Conservation (phyloP, 2,113 vertebrate genomes). For the Eptatretus burgeri region DNA sequence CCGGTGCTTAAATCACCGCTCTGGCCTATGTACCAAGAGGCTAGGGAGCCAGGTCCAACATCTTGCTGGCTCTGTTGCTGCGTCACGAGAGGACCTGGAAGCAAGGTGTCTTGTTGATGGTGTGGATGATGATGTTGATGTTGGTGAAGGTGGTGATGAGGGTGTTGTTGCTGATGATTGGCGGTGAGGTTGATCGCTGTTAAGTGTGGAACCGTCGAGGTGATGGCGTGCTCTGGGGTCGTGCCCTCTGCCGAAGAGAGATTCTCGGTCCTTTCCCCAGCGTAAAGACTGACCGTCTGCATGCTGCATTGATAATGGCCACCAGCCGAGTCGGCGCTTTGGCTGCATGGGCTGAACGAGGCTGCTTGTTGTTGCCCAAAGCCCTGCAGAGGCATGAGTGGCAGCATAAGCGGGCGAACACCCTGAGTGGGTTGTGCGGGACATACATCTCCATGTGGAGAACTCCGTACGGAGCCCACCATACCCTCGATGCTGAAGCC, state of each 20-base stretch:
- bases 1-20: background rate
- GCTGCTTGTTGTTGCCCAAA: background rate
- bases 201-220: constrained; percentile 2
- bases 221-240: constrained; percentile 5
- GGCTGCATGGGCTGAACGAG: constrained; percentile 1
- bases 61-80: background rate
- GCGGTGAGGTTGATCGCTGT: constrained; percentile 4
- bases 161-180: constrained; percentile 3
- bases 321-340: background rate
- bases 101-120: constrained; percentile 1
- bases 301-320: constrained; percentile 5
- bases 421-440: background rate
- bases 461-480: background rate
- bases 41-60: background rate
- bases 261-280: constrained; percentile 5
- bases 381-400: constrained; percentile 3
- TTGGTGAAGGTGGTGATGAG: constrained; percentile 1
- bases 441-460: background rate
- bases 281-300: constrained; percentile 5
- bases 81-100: background rate
- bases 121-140: constrained; percentile 3
- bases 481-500: background rate
- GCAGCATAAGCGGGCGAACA: constrained; percentile 4
- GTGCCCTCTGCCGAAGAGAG: background rate
- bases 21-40: constrained; percentile 4